Evolutionary conservation across 2,113 vertebrate genomes (phyloP), one percentile per base, ranked within the genome.

Genomic region (Chaetops frenatus): DNA sequence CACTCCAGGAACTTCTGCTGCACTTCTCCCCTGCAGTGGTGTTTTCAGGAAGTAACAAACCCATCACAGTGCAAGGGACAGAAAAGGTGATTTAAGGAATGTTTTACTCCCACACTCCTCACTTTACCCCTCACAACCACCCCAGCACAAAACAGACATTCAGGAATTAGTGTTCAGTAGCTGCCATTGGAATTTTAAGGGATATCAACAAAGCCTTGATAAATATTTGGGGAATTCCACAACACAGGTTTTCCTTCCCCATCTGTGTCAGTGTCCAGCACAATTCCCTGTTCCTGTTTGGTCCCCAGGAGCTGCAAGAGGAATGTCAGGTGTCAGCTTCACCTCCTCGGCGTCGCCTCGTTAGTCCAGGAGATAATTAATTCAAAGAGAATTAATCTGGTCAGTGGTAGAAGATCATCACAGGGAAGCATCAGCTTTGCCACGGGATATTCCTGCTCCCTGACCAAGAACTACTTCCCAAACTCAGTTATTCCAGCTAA

Each of bases 331-430:
- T 0, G 1, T 11, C 1, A 2, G 85, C 50, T 38, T 51, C 44
- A 25, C 70, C 70, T 42, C 18, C 57, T 33, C 1, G 1, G 38
- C 1, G 3, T 15, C 0, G 0, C 45, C 72, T 22, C 3, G 0
- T n/a, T 15, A 57, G 73, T 33, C 70, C 45, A 20, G n/a, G 58
- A 40, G 24, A 58, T 22, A 82, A 69, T 90, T 54, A 61, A 61
- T 47, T 27, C 1, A 1, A 23, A 35, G 62, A 47, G 25, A 48
- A 54, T 42, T 19, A 35, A 54, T 69, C 61, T 60, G n/a, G 29
- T 54, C n/a, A 36, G 31, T 18, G 44, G 62, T 6, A 44, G 54
- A 15, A 48, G n/a, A 42, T 18, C n/a, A 4, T 3, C 2, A 6
- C 16, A 25, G 33, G 7, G 0, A 22, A 47, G 53, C 62, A 12